These are phyloP conservation scores for Mesocentrotus franciscanus DNA, from an alignment of 53 echinoderm and acorn worm species.

Conservation along the genomic window DNA sequence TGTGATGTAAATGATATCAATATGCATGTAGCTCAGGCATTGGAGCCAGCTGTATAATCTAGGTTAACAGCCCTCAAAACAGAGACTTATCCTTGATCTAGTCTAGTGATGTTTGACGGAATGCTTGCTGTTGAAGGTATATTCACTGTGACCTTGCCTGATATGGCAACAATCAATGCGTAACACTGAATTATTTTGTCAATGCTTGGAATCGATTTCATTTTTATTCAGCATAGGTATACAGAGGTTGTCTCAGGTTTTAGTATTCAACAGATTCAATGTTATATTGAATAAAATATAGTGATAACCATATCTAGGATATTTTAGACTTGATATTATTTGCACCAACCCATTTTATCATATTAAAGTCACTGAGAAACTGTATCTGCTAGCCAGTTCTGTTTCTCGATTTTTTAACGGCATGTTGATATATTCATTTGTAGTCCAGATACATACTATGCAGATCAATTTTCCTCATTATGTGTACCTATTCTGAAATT, in stretches of 20 bases:
- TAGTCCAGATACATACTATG: not conserved
- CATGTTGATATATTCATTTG: conserved; percentile 4
- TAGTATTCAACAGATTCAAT: no score
- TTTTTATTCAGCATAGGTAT: no score
- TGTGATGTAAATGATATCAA: no score
- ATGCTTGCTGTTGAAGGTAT: not conserved
- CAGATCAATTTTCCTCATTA: not conserved
- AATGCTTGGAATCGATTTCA: no score
- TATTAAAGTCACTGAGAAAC: not conserved
- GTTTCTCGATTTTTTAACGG: not conserved
- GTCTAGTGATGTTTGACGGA: not conserved
- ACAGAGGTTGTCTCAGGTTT: no score
- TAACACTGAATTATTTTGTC: not conserved
- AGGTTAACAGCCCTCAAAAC: no score
- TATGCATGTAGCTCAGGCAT: no score
- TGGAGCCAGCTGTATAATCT: no score
- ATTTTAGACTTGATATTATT: not conserved
- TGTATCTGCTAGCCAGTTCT: not conserved
- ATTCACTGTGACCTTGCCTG: not conserved
- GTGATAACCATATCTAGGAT: no score
- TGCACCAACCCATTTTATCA: not conserved
- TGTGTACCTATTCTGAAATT: not conserved
- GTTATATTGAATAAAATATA: no score
- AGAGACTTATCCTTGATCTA: not conserved
- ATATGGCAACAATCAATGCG: not conserved